Evolutionary conservation across 1,140 invertebrate genomes (phyloP).

Genomic region (Danaus plexippus): DNA sequence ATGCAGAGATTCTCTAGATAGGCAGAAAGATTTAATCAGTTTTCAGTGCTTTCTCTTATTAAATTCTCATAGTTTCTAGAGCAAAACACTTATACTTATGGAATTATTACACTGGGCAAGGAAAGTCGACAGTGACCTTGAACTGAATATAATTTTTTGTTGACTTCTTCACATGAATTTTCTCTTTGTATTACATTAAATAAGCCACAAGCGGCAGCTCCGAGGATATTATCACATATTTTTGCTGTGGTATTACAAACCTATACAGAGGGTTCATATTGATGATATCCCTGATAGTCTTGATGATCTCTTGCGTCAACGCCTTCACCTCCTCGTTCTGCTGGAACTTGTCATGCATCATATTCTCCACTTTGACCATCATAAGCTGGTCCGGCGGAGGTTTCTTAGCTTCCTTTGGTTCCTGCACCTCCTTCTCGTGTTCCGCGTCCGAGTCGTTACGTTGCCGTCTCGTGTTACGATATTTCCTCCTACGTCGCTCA

Average conservation of each 20-base stretch:
- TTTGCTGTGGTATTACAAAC: constrained; percentile 27
- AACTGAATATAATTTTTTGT: too few relatives aligned
- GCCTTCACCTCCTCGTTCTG: constrained; percentile 97
- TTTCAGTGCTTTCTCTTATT: not conserved
- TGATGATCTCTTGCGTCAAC: constrained; percentile 96
- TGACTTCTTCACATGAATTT: too few relatives aligned
- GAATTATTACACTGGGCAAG: too few relatives aligned
- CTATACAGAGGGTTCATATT: constrained; percentile 94
- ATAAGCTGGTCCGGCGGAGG: constrained; percentile 74
- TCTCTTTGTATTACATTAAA: too few relatives aligned
- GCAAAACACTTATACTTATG: too few relatives aligned
- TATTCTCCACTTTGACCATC: constrained; percentile 97
- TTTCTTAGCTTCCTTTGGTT: constrained; percentile 43
- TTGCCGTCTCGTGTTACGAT: constrained; percentile 52
- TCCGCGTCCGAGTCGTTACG: constrained; percentile 11
- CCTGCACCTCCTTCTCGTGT: constrained; percentile 10
- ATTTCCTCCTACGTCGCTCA: constrained; percentile 70
- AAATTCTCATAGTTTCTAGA: too few relatives aligned
- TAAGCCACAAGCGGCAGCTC: too few relatives aligned
- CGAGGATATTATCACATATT: too few relatives aligned
- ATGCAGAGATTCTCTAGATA: constrained; percentile 83
- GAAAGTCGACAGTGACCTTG: too few relatives aligned
- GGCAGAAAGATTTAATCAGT: not conserved
- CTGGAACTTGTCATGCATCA: constrained; percentile 90
- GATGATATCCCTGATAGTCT: constrained; percentile 97